Conservation (phyloP, 2,797 vertebrate species). For the Mus spretus region DNA sequence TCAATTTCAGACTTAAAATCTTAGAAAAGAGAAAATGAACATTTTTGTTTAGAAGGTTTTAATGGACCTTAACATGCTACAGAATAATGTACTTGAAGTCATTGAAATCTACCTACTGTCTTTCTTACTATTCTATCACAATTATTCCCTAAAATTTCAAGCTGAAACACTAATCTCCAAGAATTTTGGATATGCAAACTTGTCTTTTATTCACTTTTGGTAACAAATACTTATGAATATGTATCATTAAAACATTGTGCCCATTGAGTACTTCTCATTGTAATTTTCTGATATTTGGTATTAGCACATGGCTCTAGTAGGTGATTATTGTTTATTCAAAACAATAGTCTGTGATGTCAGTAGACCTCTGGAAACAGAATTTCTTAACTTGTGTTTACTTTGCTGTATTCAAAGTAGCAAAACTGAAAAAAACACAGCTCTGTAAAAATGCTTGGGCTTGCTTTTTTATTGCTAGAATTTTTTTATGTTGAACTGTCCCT, state of each 20-base stretch:
- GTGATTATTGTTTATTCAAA: slow-evolving; percentile 71
- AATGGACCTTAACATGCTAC: neutral
- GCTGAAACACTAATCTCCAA: neutral
- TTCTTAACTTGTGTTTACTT: slow-evolving; percentile 53
- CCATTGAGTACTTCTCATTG: neutral
- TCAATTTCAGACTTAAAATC: slow-evolving; percentile 39
- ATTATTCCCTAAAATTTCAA: slow-evolving; percentile 20
- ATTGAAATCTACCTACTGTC: neutral
- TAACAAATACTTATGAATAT: neutral
- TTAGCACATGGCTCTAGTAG: slow-evolving; percentile 25
- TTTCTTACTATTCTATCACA: neutral
- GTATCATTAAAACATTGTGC: slow-evolving; percentile 39
- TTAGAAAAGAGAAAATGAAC: slow-evolving; percentile 17
- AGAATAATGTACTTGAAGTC: slow-evolving; percentile 23
- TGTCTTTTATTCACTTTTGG: slow-evolving; percentile 58
- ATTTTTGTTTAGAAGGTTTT: neutral
- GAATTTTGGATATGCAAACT: neutral
- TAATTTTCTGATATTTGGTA: slow-evolving; percentile 63
- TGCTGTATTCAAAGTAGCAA: slow-evolving; percentile 55
- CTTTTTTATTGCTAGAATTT: neutral
- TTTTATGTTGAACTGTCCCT: neutral
- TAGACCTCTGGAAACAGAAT: slow-evolving; percentile 62
- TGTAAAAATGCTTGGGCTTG: slow-evolving; percentile 51
- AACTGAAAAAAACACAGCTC: slow-evolving; percentile 61
- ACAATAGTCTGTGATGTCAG: slow-evolving; percentile 63